phyloP scores from a whole-genome alignment of 2,113 vertebrate genomes.

The Tragelaphus imberbis region DNA sequence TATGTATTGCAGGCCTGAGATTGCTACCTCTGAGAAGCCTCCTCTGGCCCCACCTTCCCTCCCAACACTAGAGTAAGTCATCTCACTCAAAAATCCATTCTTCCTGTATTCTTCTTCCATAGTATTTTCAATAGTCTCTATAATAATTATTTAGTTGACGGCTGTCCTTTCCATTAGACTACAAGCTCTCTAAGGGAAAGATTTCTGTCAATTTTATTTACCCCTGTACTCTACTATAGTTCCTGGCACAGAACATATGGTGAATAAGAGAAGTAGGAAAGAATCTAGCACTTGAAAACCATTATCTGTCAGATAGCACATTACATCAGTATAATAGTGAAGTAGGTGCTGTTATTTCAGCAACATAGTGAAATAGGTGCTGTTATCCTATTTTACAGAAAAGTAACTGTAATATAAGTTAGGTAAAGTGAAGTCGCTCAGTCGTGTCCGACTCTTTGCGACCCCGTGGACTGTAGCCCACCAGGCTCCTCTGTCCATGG shows the following conservation, averaged over 20 bases:
- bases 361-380: not conserved
- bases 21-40: not conserved
- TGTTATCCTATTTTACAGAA: not conserved
- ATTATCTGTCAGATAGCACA: not conserved
- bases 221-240: not conserved
- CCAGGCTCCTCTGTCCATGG: too few relatives aligned
- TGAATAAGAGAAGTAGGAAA: not conserved
- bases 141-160: not conserved
- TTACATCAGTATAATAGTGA: not conserved
- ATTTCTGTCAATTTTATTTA: not conserved
- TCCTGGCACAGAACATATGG: not conserved
- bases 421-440: too few relatives aligned
- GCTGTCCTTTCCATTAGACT: not conserved
- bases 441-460: too few relatives aligned
- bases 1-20: not conserved
- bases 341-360: not conserved
- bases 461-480: too few relatives aligned
- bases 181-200: not conserved
- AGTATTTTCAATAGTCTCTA: not conserved
- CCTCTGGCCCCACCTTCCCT: not conserved
- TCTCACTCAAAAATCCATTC: not conserved
- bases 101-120: not conserved
- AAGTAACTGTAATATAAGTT: not conserved
- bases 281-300: not conserved
- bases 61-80: not conserved